Evolutionary conservation across 2,888 invertebrate genomes (phyloP), one percentile per base, ranked within the genome.

Genomic region (Arenicola marina): DNA sequence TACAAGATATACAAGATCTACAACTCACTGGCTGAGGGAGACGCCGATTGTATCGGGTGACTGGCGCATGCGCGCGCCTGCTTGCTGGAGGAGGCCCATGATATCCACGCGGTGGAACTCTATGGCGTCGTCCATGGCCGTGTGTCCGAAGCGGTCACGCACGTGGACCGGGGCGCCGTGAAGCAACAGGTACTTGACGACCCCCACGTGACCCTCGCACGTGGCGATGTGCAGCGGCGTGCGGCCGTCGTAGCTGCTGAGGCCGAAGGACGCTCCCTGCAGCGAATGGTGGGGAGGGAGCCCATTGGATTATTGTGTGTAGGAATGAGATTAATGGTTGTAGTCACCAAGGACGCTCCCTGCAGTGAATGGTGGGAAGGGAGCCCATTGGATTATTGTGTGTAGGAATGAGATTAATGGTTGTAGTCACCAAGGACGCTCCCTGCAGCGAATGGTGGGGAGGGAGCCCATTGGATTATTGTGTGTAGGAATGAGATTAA

Each of bases 171-270:
- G 91, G 0, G 92, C 92, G 0, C 95, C 95, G 74, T 90, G 88
- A 58, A 87, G 86, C 31, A 95, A 85, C 33, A 95, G 85, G 79
- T 88, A 89, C 68, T 89, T 88, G 0, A 93, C 91, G 0, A 91
- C 86, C 0, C 86, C 78, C 0, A 87, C 69, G 63, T 90, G 88
- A 0, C 92, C 92, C 69, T 89, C 87, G 55, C 88, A 85, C 38
- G 91, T 89, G 0, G 94, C 93, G 61, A 92, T 87, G 75, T 95
- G 94, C 0, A 95, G 85, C 0, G 92, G 89, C 0, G 92, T 92
- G 63, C 91, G 87, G 32, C 88, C 87, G 79, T 92, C 92, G 28
- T 89, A 88, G 79, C 92, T 91, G 2, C 11, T 11, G 21, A 56
- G 60, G 46, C 54, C 67, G 65, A 70, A 55, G 7, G 51, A 34